Conservation (phyloP, 2,113 vertebrate genomes). For the Elanoides forficatus region DNA sequence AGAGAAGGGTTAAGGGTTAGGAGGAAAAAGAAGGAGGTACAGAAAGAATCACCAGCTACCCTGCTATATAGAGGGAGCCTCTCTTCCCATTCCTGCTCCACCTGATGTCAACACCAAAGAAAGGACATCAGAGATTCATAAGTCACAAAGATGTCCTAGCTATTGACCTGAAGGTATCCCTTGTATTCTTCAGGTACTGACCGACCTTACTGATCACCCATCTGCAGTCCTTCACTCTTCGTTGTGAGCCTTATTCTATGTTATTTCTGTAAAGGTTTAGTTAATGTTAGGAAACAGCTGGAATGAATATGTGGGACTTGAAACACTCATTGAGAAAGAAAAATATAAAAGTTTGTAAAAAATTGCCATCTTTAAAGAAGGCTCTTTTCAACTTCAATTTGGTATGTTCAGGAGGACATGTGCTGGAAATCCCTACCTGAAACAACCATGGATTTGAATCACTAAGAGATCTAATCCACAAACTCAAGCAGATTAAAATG, state of each 20-base stretch:
- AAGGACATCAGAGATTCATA: background rate
- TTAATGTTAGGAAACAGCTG: background rate
- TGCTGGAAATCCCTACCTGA: background rate
- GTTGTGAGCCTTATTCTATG: fast-evolving
- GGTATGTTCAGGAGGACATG: background rate
- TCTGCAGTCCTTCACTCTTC: background rate
- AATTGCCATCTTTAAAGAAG: background rate
- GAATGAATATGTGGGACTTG: background rate
- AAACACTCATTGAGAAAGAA: background rate
- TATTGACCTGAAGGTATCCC: background rate
- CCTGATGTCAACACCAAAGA: background rate
- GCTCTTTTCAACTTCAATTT: background rate
- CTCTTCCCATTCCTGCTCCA: background rate
- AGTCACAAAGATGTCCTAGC: background rate
- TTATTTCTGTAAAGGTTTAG: background rate
- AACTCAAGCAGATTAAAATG: background rate
- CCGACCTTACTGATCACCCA: background rate
- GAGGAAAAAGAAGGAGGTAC: background rate
- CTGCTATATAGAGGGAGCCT: background rate
- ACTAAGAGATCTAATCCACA: background rate
- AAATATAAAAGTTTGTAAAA: background rate
- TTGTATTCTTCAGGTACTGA: background rate
- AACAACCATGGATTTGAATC: background rate
- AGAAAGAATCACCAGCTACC: background rate
- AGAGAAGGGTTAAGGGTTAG: background rate